Evolutionary conservation across 92 coral and sea anemone species (phyloP).

Genomic region (Chrysogorgia sp.): DNA sequence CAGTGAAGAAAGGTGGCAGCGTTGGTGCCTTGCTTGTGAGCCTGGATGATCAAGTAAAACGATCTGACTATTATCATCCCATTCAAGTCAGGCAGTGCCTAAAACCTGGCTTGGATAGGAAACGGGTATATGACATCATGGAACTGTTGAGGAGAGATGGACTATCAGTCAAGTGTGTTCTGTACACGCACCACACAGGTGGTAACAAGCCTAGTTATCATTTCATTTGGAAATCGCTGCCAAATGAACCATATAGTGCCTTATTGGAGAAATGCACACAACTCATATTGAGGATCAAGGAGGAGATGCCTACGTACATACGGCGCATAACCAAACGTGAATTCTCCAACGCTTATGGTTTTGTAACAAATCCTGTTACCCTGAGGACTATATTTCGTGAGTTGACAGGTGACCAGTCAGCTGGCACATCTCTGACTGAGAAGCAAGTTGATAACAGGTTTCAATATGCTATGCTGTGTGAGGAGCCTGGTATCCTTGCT

Average conservation of each 20-base stretch:
- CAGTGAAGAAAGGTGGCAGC: too few relatives aligned
- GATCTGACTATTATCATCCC: too few relatives aligned
- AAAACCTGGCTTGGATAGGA: too few relatives aligned
- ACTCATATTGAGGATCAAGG: constrained; percentile 21
- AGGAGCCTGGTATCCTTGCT: constrained; percentile 11
- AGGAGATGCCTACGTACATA: constrained; percentile 19
- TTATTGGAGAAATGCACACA: constrained; percentile 15
- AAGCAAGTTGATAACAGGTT: constrained; percentile 20
- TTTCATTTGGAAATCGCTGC: too few relatives aligned
- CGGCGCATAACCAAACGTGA: constrained; percentile 12
- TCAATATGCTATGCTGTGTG: constrained; percentile 19
- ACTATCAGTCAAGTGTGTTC: too few relatives aligned
- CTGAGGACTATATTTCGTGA: constrained; percentile 21
- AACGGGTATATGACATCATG: too few relatives aligned
- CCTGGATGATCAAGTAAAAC: too few relatives aligned
- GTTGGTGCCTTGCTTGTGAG: too few relatives aligned
- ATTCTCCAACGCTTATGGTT: constrained; percentile 2
- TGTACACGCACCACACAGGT: too few relatives aligned
- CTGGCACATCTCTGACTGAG: constrained; percentile 17
- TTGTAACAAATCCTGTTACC: constrained; percentile 16
- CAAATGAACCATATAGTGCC: constrained; percentile 14
- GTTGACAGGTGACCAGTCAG: neutral
- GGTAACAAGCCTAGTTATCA: too few relatives aligned
- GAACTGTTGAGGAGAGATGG: too few relatives aligned
- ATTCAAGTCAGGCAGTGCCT: too few relatives aligned